Percentiles rank a stretch among this genome's conserved stretches.
Evolutionary conservation across 2,888 invertebrate species (phyloP).

Genomic region (Scrobipalpa atriplicella): DNA sequence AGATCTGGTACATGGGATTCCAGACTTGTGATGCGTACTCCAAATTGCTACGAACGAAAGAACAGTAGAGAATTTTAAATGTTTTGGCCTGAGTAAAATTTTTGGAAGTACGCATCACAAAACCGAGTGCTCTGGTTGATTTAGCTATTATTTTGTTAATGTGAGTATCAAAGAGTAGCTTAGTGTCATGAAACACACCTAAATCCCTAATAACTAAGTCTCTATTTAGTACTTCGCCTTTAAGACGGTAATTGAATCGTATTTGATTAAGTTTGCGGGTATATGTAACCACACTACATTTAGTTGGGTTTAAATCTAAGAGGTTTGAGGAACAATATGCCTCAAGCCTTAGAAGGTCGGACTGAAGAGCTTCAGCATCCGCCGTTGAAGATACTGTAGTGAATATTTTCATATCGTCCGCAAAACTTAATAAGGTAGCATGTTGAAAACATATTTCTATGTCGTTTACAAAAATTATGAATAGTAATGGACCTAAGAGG

Average conservation of each 20-base stretch:
- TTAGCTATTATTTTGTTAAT: too few relatives aligned
- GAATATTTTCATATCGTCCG: neutral
- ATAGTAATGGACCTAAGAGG: neutral
- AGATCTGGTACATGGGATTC: neutral
- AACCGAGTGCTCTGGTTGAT: neutral
- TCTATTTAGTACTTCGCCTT: neutral
- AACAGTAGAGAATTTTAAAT: too few relatives aligned
- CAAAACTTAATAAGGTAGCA: neutral
- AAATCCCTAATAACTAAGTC: neutral
- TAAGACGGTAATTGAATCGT: neutral
- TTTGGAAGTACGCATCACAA: constrained; percentile 2
- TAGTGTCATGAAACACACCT: neutral
- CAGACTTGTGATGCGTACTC: constrained; percentile 18
- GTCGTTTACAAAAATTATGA: neutral
- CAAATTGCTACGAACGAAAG: neutral
- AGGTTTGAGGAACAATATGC: neutral
- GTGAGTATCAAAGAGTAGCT: constrained; percentile 1
- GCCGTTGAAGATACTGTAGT: neutral
- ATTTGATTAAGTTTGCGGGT: neutral
- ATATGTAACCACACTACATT: too few relatives aligned
- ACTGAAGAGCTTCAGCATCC: too few relatives aligned
- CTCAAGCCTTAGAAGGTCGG: neutral
- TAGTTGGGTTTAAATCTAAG: neutral
- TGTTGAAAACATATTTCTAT: neutral
- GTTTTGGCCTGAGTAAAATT: neutral